Percentiles rank a stretch among this genome's conserved stretches.
Evolutionary conservation across 2,113 vertebrate genomes (phyloP).

Genomic region (Prunella himalayana): DNA sequence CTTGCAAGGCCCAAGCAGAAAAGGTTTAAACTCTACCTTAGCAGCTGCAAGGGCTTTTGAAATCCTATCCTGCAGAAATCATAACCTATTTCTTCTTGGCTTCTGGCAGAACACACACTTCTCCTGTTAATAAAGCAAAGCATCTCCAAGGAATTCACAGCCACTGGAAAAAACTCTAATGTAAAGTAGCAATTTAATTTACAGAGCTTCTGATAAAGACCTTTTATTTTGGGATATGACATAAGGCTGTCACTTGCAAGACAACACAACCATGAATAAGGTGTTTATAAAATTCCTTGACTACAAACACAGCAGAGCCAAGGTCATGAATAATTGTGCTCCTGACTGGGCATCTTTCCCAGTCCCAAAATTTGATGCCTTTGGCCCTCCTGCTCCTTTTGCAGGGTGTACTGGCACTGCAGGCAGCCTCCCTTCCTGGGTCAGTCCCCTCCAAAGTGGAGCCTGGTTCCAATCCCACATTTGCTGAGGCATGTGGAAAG

Average conservation of each 20-base stretch:
- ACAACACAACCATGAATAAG: neutral
- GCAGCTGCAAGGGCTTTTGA: neutral
- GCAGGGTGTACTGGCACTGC: neutral
- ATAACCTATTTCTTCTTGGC: neutral
- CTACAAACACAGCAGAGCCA: neutral
- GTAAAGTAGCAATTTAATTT: neutral
- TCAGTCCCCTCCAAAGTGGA: neutral
- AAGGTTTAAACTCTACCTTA: neutral
- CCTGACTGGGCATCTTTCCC: neutral
- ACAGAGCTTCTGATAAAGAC: neutral
- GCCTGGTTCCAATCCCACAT: neutral
- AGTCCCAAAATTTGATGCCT: neutral
- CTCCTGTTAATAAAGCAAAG: conserved; percentile 3
- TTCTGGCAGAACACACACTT: neutral
- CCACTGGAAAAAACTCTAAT: neutral
- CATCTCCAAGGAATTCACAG: neutral
- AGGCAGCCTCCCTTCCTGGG: neutral
- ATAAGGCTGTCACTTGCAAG: neutral
- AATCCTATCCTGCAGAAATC: neutral
- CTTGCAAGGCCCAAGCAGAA: neutral
- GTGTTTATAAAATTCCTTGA: neutral
- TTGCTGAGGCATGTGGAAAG: neutral
- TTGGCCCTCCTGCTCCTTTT: neutral
- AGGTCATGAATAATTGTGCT: neutral
- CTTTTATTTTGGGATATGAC: neutral